These are phyloP conservation scores for Petrocephalus sullivani DNA, from an alignment of 2,797 vertebrate species.

Conservation along the genomic window DNA sequence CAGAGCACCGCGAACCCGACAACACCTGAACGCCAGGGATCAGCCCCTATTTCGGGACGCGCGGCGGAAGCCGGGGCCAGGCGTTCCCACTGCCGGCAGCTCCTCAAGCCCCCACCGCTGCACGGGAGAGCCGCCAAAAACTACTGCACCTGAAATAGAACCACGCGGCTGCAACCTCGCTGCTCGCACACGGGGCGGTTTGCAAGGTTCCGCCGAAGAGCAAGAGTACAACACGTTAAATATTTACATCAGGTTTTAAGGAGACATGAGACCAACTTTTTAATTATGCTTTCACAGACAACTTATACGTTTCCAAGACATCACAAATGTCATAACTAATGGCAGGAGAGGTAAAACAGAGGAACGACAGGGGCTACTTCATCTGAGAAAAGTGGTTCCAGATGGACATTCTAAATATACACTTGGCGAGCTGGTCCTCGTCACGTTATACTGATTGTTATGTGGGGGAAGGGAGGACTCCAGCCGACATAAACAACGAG, in stretches of 20 bases:
- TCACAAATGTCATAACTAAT: neutral
- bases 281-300: neutral
- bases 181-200: conserved; percentile 46
- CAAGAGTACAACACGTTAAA: neutral
- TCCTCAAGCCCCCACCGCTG: neutral
- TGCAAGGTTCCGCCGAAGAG: conserved; percentile 37
- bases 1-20: neutral
- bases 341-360: neutral
- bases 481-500: neutral
- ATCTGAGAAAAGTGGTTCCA: neutral
- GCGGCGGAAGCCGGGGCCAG: neutral
- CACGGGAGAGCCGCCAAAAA: neutral
- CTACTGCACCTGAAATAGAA: conserved; percentile 44
- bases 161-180: conserved; percentile 30
- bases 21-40: neutral
- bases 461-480: neutral
- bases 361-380: neutral
- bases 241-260: neutral
- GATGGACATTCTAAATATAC: neutral
- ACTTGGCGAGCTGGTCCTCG: neutral
- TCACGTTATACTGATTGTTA: neutral
- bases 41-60: neutral
- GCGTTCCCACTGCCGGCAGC: neutral
- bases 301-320: neutral
- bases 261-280: neutral